These are phyloP conservation scores for Tenualosa ilisha DNA, from an alignment of 2,797 vertebrate species.

Conservation along the genomic window DNA sequence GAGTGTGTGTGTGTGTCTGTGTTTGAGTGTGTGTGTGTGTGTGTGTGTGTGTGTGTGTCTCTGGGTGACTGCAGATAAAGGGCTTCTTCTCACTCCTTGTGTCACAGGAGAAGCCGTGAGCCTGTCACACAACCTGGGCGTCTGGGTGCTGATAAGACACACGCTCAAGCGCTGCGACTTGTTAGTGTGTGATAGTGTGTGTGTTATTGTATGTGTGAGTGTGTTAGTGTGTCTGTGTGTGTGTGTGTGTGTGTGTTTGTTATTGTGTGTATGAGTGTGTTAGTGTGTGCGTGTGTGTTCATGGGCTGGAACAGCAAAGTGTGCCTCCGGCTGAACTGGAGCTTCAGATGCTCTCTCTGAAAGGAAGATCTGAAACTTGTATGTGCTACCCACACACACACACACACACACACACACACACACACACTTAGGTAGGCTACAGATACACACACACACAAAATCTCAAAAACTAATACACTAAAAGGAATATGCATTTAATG, in stretches of 20 bases:
- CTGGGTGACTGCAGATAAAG: background rate
- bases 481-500: constrained; percentile 34
- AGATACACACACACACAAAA: background rate
- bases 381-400: background rate
- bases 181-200: no score
- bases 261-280: no score
- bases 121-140: background rate
- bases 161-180: background rate
- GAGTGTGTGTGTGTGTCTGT: no score
- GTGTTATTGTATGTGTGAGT: no score
- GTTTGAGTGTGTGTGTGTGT: background rate
- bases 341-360: constrained; percentile 12
- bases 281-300: background rate
- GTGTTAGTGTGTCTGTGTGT: no score
- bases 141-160: background rate
- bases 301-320: background rate
- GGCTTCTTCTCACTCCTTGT: background rate
- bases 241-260: no score
- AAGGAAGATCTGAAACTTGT: constrained; percentile 23
- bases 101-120: background rate
- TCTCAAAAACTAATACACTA: constrained; percentile 1
- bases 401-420: background rate
- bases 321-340: background rate
- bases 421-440: background rate
- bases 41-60: background rate